Base-by-base conservation (phyloP, 2,888 invertebrate species). In the Melanostoma scalare region DNA sequence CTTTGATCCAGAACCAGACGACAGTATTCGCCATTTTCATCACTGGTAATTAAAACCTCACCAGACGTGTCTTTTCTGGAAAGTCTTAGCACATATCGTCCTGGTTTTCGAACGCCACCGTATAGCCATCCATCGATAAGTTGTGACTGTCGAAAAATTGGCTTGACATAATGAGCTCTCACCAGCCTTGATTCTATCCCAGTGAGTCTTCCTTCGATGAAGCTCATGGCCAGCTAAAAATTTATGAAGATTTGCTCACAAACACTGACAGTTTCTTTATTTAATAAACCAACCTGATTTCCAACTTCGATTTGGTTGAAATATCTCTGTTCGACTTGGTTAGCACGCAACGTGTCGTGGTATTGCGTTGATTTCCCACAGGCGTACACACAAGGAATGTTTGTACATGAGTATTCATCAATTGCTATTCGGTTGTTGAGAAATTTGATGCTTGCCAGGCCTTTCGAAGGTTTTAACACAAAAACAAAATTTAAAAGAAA, bases 1-100 rank as follows among this genome's bases (percentile, higher is more conserved):
- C 86, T 85, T 0, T 46, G 48, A 55, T 84, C 88, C 3, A 90
- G 38, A 2, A 87, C 86, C 0, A 90, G 46, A 0, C 90, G 88
- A 52, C 86, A 88, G 58, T 90, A 90, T 3, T 89, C 88, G 0
- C 86, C 87, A 0, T 86, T 56, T 0, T 79, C n/a, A 46, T 88
- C 87, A 2, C 4, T 3, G 1, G 85, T 80, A 1, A 40, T 6
- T 4, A 85, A 44, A 30, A 80, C 85, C 5, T 35, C 8, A 10
- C 72, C 80, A 33, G 46, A 10, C 2, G 4, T 10, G 20, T 40
- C n/a, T 5, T 46, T 56, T 10, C 56, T 36, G 3, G 42, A 42
- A 2, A 36, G 30, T 30, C 71, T 61, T 2, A 72, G 52, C 6
- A 75, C 9, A 56, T 80, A 63, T 6, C 36, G 61, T 1, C 85